Conservation (phyloP, 2,888 invertebrate species). For the Coremacera marginata region DNA sequence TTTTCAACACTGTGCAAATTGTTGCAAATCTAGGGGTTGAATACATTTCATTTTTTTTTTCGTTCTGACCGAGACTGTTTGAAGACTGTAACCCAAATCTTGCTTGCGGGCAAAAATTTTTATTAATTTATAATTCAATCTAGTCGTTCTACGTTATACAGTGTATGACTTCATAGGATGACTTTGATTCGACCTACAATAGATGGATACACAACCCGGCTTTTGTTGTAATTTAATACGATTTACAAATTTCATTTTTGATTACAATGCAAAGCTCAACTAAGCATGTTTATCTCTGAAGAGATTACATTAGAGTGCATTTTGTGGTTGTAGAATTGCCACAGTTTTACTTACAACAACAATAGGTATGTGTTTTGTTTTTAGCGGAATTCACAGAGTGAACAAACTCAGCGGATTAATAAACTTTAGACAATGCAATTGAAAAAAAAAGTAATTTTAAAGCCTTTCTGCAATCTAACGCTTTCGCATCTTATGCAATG, state of each 20-base stretch:
- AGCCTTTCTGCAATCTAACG: too few species aligned
- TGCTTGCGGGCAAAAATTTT: slow-evolving; percentile 68
- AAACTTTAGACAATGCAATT: too few species aligned
- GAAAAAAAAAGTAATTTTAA: too few species aligned
- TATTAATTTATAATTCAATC: slow-evolving; percentile 69
- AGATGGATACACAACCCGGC: slow-evolving; percentile 44
- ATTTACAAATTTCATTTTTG: slow-evolving; percentile 57
- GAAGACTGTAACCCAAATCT: slow-evolving; percentile 64
- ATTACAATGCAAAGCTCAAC: slow-evolving; percentile 47
- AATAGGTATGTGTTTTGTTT: neutral
- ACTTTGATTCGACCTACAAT: slow-evolving; percentile 58
- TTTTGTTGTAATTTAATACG: slow-evolving; percentile 59
- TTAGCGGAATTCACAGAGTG: too few species aligned
- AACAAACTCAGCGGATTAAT: too few species aligned
- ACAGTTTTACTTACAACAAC: slow-evolving; percentile 38
- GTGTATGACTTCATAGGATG: slow-evolving; percentile 40
- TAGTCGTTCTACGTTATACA: slow-evolving; percentile 49
- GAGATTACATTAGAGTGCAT: slow-evolving; percentile 24
- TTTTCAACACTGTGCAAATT: slow-evolving; percentile 26
- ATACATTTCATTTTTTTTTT: neutral
- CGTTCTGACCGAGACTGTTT: neutral
- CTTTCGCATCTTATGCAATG: too few species aligned
- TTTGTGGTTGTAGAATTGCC: slow-evolving; percentile 12
- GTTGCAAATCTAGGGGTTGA: slow-evolving; percentile 22
- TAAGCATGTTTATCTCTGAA: slow-evolving; percentile 33